Evolutionary conservation across 2,888 invertebrate genomes (phyloP), one percentile per base, ranked within the genome.

Genomic region (Acronicta alni): DNA sequence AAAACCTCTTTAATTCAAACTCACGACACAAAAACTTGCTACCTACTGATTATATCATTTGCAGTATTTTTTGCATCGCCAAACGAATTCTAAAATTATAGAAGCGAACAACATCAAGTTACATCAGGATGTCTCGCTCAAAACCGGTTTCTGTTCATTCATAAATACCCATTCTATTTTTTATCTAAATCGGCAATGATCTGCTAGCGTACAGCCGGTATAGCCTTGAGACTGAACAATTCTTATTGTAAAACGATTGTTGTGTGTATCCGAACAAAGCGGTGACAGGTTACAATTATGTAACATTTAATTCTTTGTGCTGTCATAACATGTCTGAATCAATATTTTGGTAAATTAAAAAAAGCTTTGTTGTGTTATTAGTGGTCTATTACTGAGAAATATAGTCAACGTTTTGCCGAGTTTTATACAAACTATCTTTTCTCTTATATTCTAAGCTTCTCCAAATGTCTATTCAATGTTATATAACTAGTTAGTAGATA

Each of bases 121-220:
- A 67, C 67, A 70, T 63, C 65, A 66, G 65, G 64, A 75, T 66
- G 52, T 57, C 63, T 59, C 55, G 70, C 52, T 57, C 51, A 55
- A 67, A 79, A 78, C 84, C 76, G 72, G 83, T 84, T 81, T 74
- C 42, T 57, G 66, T 67, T 75, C 82, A 83, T 83, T 83, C 83
- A 82, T 82, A 75, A 76, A 67, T 56, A 72, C 77, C 65, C 55
- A 79, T 80, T 61, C 49, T 49, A 51, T 80, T 82, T 72, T 81
- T 81, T 80, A 46, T 70, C 62, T 61, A 70, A 70, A 68, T 57
- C 62, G 69, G 67, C 72, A 55, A 75, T 60, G 71, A 55, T 73
- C 67, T 59, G 47, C 46, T 38, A 43, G 51, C 57, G 41, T 51
- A 56, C 68, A 70, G 63, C 79, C 79, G 56, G 41, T 51, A 56